Percentiles rank a stretch among this genome's conserved stretches.
Conservation (phyloP, 1,140 invertebrate species). For the Aphidius gifuensis region DNA sequence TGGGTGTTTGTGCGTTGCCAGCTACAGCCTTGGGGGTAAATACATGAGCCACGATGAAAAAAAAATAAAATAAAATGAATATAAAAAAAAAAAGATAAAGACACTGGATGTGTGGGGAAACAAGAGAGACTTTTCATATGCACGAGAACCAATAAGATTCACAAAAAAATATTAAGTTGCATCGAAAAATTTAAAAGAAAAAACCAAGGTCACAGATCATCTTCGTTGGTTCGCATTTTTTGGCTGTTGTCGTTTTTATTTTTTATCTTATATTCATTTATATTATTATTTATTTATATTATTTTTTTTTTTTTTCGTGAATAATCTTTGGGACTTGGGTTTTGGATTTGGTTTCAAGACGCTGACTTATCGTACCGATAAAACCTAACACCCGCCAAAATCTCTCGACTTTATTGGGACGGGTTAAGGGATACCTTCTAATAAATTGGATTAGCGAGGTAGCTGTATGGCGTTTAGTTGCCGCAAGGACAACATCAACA, state of each 20-base stretch:
- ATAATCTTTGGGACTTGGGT: neutral
- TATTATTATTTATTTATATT: neutral
- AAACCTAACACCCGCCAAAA: conserved; percentile 47
- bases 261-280: conserved; percentile 3
- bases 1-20: too few relatives aligned
- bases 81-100: neutral
- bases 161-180: conserved; percentile 45
- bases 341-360: conserved; percentile 27
- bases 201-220: too few relatives aligned
- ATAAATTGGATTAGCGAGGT: conserved; percentile 27
- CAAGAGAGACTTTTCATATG: conserved; percentile 26
- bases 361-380: conserved; percentile 28
- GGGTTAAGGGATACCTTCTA: conserved; percentile 39
- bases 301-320: conserved; percentile 1
- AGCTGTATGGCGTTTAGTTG: conserved; percentile 17
- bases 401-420: conserved; percentile 12
- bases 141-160: conserved; percentile 13
- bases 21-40: too few relatives aligned
- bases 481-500: neutral
- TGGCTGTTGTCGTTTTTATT: conserved; percentile 10
- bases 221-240: conserved; percentile 15
- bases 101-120: conserved; percentile 25
- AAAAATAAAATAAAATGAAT: neutral
- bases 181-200: conserved; percentile 26
- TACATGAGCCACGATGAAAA: neutral